Base-by-base conservation (phyloP, 2,113 vertebrate species). In the Myotis brandtii region DNA sequence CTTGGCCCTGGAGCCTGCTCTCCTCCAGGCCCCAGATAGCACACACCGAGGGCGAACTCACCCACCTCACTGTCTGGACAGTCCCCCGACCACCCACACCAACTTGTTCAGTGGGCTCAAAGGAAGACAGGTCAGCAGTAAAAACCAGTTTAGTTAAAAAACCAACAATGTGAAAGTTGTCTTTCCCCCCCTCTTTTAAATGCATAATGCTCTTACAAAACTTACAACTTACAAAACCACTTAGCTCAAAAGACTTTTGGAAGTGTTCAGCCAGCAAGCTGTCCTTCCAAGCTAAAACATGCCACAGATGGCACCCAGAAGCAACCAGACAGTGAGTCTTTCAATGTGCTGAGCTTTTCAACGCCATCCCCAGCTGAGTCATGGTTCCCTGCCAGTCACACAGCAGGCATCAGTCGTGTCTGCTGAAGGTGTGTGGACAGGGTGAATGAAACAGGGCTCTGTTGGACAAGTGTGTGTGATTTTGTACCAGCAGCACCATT, bases 241-340 rank as follows among this genome's bases (percentile, higher is more conserved):
- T 95, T 86, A 64, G 72, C 76, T 89, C 67, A 46, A 84, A 91
- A 86, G 75, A 85, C 64, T 90, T 90, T 23, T 76, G 62, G 16
- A 93, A 86, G 54, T 80, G 70, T 83, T 96, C 75, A 94, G 91
- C 48, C 62, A 94, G 82, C 48, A 88, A 93, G 93, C 91, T 73
- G 43, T 62, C 75, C 34, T 93, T 64, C 50, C 89, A 94, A 94
- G 86, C 80, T 23, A 46, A 94, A 89, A 89, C 73, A 92, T 0
- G 8, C 73, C 82, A 83, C 86, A 96, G 56, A 84, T 52, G 62
- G 91, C 84, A 82, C 34, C 70, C 40, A 90, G 66, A 86, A 90
- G 81, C 70, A 81, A 64, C 62, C 80, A 83, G 56, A 40, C 89
- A 73, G 77, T 2, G 23, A 50, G 77, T 18, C 82, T 84, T 75